phyloP scores from a whole-genome alignment of 2,113 vertebrate species.

The Pomatorhinus ruficollis region DNA sequence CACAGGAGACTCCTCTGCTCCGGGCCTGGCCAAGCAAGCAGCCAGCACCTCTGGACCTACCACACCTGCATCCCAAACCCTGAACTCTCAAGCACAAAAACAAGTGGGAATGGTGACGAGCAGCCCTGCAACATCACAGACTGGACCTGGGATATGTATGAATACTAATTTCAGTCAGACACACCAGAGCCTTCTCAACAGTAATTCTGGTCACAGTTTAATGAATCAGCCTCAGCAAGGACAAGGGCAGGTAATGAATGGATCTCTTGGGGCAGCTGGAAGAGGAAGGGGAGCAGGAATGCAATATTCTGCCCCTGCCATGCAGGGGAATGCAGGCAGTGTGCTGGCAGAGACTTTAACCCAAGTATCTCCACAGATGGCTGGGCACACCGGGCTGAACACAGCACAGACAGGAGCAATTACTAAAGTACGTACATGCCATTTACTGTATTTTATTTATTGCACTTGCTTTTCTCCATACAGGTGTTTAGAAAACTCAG shows the following conservation, averaged over 20 bases:
- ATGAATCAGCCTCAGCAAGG: constrained; percentile 86
- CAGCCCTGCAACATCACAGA: constrained; percentile 82
- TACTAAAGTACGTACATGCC: constrained; percentile 84
- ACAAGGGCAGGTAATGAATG: constrained; percentile 93
- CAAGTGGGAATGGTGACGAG: constrained; percentile 81
- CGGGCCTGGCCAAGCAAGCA: constrained; percentile 76
- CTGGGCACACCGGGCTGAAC: constrained; percentile 83
- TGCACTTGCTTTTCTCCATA: not conserved
- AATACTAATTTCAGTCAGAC: constrained; percentile 87
- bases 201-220: constrained; percentile 87
- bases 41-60: constrained; percentile 77
- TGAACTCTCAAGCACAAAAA: constrained; percentile 90
- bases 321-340: constrained; percentile 84
- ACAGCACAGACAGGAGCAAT: constrained; percentile 90
- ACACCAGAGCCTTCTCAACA: constrained; percentile 88
- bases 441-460: not conserved
- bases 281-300: constrained; percentile 86
- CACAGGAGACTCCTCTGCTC: constrained; percentile 78
- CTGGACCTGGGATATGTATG: constrained; percentile 85
- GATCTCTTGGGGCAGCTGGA: constrained; percentile 86
- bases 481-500: not conserved
- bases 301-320: constrained; percentile 86
- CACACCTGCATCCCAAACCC: constrained; percentile 79
- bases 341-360: constrained; percentile 91
- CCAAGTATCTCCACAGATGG: constrained; percentile 88